Conservation (phyloP, 35 echinoderm and acorn worm species). For the Amphiura filiformis region DNA sequence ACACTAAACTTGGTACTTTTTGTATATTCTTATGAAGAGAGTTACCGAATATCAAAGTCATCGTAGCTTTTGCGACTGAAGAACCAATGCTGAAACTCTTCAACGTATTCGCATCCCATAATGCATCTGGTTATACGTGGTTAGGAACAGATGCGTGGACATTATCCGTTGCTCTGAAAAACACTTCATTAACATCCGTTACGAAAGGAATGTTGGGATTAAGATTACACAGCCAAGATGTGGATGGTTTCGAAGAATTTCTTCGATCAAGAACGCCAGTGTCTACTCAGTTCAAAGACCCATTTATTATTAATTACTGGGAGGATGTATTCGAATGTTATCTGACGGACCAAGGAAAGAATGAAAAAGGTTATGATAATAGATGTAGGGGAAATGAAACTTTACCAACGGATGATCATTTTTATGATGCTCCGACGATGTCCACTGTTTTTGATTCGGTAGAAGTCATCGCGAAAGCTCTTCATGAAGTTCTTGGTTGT, state of each 20-base stretch:
- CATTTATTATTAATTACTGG: conserved; percentile 82
- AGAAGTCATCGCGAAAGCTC: conserved; percentile 49
- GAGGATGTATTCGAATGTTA: conserved; percentile 54
- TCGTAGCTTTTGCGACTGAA: conserved; percentile 74
- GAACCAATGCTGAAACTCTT: conserved; percentile 62
- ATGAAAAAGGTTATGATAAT: background rate
- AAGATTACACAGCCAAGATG: background rate
- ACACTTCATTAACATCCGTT: conserved; percentile 32
- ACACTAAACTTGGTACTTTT: background rate
- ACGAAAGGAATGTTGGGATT: conserved; percentile 80
- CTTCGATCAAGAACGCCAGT: conserved; percentile 13
- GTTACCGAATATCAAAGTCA: conserved; percentile 51
- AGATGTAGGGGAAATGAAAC: conserved; percentile 47
- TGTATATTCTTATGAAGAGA: conserved; percentile 47
- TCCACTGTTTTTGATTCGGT: conserved; percentile 61
- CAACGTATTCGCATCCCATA: conserved; percentile 34
- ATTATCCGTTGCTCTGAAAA: conserved; percentile 34
- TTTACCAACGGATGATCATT: conserved; percentile 19
- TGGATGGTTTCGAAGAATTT: conserved; percentile 32
- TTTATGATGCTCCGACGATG: conserved; percentile 23
- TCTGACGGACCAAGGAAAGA: background rate
- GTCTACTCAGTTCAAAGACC: conserved; percentile 31
- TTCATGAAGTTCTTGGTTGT: conserved; percentile 49
- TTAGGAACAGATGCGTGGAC: conserved; percentile 75
- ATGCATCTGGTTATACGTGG: conserved; percentile 69